Conservation (phyloP, 2,888 invertebrate species). For the Actias luna region DNA sequence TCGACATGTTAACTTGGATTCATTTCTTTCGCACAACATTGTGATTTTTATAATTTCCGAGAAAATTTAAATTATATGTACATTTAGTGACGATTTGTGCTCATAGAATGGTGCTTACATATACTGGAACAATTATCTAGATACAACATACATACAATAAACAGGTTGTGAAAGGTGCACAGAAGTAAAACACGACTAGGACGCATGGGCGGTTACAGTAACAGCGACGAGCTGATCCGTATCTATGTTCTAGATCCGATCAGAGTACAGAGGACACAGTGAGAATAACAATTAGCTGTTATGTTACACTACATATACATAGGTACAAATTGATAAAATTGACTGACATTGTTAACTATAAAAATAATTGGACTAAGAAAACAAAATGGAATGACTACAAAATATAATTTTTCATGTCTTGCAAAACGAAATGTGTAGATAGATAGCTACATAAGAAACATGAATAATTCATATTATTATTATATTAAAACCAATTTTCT, state of each 20-base stretch:
- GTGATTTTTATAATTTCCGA: conserved; percentile 55
- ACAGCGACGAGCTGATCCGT: conserved; percentile 26
- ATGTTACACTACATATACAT: conserved; percentile 52
- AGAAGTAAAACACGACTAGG: conserved; percentile 45
- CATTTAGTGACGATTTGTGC: conserved; percentile 65
- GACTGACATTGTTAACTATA: conserved; percentile 69
- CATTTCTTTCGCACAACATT: conserved; percentile 45
- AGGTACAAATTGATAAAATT: conserved; percentile 60
- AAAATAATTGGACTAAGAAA: conserved; percentile 34
- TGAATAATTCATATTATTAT: neutral
- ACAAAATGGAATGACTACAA: conserved; percentile 24
- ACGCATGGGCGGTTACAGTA: conserved; percentile 32
- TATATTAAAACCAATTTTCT: neutral
- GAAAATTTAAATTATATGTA: conserved; percentile 51
- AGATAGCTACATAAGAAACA: too few relatives aligned
- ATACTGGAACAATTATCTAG: conserved; percentile 55
- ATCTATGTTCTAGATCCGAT: conserved; percentile 20
- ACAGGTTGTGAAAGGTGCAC: conserved; percentile 47
- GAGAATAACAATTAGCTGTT: conserved; percentile 57
- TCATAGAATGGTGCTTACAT: conserved; percentile 60
- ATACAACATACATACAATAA: conserved; percentile 43
- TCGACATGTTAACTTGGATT: conserved; percentile 46
- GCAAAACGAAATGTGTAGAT: neutral
- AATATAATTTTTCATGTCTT: neutral
- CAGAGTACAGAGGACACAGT: conserved; percentile 39